A percentile compares a stretch with the other conserved stretches of the same genome.
Conservation (phyloP, 2,888 invertebrate genomes). For the Diaprepes abbreviatus region DNA sequence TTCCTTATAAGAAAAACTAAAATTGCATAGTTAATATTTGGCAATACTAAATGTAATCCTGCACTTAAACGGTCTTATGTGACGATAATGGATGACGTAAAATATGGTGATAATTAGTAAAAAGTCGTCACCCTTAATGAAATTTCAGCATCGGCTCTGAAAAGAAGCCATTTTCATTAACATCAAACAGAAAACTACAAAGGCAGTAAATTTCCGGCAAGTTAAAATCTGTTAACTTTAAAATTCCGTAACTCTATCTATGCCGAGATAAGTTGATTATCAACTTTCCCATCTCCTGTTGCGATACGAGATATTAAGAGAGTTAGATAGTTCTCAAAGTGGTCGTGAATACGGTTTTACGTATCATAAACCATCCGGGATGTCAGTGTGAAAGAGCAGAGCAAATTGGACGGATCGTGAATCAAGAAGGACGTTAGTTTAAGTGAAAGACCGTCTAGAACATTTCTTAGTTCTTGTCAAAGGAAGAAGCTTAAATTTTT, state of each 20-base stretch:
- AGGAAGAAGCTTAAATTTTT: no score
- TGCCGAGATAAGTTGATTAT: constrained; percentile 37
- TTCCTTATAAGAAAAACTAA: no score
- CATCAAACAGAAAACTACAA: no score
- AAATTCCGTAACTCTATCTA: constrained; percentile 34
- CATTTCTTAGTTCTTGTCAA: background rate
- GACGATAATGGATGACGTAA: no score
- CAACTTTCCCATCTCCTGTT: constrained; percentile 10
- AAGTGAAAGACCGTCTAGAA: background rate
- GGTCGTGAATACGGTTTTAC: constrained; percentile 35
- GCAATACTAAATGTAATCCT: no score
- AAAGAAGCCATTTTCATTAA: no score
- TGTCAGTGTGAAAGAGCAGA: constrained; percentile 32
- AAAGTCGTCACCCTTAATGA: no score
- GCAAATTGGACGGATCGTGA: constrained; percentile 36
- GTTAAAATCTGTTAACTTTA: constrained; percentile 39
- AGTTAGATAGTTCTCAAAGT: constrained; percentile 32
- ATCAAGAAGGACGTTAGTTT: constrained; percentile 26
- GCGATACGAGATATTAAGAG: constrained; percentile 26
- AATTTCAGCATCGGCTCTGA: no score
- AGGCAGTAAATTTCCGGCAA: constrained; percentile 30
- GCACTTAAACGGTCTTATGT: no score
- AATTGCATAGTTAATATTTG: no score
- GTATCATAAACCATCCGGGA: constrained; percentile 28
- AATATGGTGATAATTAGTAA: no score